These are phyloP conservation scores for Zosterops hypoxanthus DNA, from an alignment of 2,113 vertebrate genomes.

Conservation along the genomic window DNA sequence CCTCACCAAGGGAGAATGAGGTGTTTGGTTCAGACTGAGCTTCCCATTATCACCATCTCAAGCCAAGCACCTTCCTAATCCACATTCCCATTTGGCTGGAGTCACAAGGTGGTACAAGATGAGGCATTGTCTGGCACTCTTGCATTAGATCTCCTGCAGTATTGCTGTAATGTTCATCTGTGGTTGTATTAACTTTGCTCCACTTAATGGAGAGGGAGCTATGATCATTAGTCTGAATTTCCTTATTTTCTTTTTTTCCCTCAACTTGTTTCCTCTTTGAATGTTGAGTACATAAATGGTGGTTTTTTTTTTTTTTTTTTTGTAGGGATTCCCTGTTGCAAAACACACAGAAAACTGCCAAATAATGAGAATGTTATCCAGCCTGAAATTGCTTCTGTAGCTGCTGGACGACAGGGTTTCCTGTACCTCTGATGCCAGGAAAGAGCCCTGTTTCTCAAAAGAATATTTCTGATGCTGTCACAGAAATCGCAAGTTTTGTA, in stretches of 20 bases:
- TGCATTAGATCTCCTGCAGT: not conserved
- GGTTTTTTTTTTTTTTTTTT: too few relatives aligned
- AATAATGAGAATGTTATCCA: not conserved
- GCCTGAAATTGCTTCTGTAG: not conserved
- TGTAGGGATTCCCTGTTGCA: not conserved
- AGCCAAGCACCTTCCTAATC: not conserved
- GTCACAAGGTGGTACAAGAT: not conserved
- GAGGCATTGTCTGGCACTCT: not conserved
- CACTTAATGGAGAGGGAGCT: not conserved
- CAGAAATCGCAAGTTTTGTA: not conserved
- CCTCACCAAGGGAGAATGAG: not conserved
- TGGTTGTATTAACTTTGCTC: not conserved
- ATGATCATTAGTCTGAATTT: not conserved
- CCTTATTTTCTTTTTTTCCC: not conserved
- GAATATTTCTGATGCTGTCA: not conserved
- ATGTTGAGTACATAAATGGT: not conserved
- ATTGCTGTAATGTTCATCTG: not conserved
- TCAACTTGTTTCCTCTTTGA: not conserved
- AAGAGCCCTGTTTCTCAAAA: not conserved
- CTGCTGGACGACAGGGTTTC: not conserved
- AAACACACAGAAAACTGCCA: not conserved
- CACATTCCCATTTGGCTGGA: not conserved
- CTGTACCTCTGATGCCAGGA: not conserved
- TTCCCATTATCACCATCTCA: not conserved
- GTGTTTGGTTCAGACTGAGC: not conserved